These are phyloP conservation scores for Notolabrus celidotus DNA, from an alignment of 2,797 vertebrate species.

Conservation along the genomic window DNA sequence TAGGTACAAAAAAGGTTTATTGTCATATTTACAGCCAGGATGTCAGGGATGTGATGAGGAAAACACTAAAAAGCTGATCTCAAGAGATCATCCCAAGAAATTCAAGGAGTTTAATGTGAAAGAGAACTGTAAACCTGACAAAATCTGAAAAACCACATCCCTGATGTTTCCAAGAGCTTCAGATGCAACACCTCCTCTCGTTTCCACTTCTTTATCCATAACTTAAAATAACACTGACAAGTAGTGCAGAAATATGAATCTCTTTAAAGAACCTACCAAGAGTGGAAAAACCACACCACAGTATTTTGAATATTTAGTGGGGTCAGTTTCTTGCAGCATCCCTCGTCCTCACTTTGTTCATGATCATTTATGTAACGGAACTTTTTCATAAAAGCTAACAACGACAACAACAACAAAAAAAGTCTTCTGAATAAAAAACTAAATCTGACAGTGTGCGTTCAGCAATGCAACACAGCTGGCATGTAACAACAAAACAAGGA, in stretches of 20 bases:
- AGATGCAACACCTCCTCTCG: slow-evolving; percentile 28
- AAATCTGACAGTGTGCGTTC: background rate
- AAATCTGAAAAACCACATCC: slow-evolving; percentile 29
- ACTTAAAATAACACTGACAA: slow-evolving; percentile 34
- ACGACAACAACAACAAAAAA: slow-evolving; percentile 6
- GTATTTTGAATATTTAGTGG: background rate
- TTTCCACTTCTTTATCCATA: slow-evolving; percentile 24
- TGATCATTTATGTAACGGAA: slow-evolving; percentile 29
- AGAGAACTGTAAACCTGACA: slow-evolving; percentile 39
- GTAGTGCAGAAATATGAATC: slow-evolving; percentile 30
- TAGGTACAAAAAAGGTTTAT: slow-evolving; percentile 76
- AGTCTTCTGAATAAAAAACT: slow-evolving; percentile 26
- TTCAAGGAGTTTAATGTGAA: slow-evolving; percentile 20
- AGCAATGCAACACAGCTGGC: slow-evolving; percentile 10
- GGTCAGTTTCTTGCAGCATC: slow-evolving; percentile 15
- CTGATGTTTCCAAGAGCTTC: slow-evolving; percentile 37
- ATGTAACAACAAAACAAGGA: slow-evolving; percentile 22
- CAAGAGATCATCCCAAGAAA: slow-evolving; percentile 29
- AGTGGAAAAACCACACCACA: background rate
- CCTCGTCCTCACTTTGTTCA: slow-evolving; percentile 20
- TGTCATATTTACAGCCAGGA: slow-evolving; percentile 78
- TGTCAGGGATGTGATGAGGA: slow-evolving; percentile 43
- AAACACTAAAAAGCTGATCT: slow-evolving; percentile 54
- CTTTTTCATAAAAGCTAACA: slow-evolving; percentile 4
- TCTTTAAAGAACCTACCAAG: slow-evolving; percentile 17